A percentile compares a stretch with the other conserved stretches of the same genome.
phyloP scores from a whole-genome alignment of 2,797 vertebrate genomes.

The Sylvilagus floridanus region DNA sequence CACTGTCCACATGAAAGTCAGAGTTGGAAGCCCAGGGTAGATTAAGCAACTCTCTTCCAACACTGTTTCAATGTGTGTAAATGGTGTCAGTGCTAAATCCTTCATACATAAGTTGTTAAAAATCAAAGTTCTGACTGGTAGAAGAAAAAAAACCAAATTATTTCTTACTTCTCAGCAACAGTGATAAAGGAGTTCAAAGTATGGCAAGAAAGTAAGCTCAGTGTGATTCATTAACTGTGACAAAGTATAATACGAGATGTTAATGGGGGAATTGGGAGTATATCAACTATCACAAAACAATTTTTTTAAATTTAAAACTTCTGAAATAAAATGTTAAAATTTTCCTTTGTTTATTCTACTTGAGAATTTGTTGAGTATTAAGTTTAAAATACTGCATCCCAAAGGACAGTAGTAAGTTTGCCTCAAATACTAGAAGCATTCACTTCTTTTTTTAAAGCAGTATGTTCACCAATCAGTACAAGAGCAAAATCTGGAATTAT shows the following conservation, averaged over 20 bases:
- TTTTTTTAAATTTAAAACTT: no score
- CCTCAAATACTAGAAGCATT: background rate
- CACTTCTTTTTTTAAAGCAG: background rate
- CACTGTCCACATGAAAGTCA: background rate
- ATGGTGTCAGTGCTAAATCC: background rate
- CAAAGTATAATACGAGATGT: no score
- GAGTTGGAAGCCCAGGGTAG: background rate
- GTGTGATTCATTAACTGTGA: no score
- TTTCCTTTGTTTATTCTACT: conserved; percentile 23
- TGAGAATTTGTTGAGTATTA: conserved; percentile 39
- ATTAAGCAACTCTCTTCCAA: background rate
- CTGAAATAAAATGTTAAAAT: no score
- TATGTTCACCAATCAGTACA: background rate
- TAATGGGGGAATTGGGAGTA: no score
- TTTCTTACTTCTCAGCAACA: background rate
- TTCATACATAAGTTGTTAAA: background rate
- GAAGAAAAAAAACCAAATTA: background rate
- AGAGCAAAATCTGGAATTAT: background rate
- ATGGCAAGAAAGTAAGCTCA: background rate
- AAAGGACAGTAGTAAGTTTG: background rate
- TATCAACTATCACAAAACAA: no score
- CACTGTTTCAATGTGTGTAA: background rate
- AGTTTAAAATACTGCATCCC: background rate
- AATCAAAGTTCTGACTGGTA: background rate
- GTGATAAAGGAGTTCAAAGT: background rate